phyloP scores from a whole-genome alignment of 2,888 invertebrate species.

The Eupithecia inturbata region DNA sequence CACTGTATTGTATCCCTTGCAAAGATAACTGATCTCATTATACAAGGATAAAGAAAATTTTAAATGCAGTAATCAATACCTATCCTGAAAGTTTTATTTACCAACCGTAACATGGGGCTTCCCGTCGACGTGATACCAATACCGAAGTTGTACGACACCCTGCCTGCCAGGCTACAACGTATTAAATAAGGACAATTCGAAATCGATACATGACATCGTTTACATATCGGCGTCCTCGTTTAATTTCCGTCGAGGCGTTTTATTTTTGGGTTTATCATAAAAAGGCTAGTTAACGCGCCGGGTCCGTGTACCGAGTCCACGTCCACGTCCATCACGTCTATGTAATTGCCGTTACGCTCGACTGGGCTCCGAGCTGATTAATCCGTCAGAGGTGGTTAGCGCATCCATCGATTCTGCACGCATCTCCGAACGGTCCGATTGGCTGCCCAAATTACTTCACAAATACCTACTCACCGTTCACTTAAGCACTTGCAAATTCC shows the following conservation, averaged over 20 bases:
- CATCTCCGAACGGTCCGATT: conserved; percentile 8
- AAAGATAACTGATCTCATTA: neutral
- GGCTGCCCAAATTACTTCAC: conserved; percentile 10
- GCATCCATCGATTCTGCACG: conserved; percentile 40
- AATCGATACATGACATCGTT: conserved; percentile 15
- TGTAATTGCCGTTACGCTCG: conserved; percentile 43
- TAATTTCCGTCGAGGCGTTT: conserved; percentile 22
- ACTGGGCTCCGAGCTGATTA: conserved; percentile 46
- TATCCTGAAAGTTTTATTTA: neutral
- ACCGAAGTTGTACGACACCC: neutral
- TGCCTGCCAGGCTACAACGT: neutral
- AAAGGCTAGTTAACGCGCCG: neutral
- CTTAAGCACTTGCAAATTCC: conserved; percentile 5
- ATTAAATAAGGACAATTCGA: conserved; percentile 6
- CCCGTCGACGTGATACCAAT: neutral
- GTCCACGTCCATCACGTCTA: too few species aligned
- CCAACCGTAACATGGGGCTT: neutral
- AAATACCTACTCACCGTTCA: conserved; percentile 2
- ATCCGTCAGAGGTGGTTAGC: conserved; percentile 41
- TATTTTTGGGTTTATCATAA: conserved; percentile 18
- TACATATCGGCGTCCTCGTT: conserved; percentile 25
- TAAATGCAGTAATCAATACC: too few species aligned
- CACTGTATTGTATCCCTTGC: neutral
- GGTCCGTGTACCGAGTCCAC: neutral
- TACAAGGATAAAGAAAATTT: neutral